phyloP scores from a whole-genome alignment of 2,113 vertebrate genomes.

The Raja brachyura region DNA sequence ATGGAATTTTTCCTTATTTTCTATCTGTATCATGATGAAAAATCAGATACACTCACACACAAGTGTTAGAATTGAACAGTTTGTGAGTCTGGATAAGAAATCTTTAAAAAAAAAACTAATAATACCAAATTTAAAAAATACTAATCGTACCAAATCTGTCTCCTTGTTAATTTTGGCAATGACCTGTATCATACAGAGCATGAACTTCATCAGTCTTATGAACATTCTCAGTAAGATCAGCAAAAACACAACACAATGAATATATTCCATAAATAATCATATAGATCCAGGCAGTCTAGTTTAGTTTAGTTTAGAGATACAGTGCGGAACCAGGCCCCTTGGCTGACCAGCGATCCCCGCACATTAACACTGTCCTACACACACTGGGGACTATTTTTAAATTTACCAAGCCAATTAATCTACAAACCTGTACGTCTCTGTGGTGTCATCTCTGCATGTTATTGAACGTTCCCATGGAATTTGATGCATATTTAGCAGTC shows the following conservation, averaged over 20 bases:
- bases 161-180: constrained; percentile 31
- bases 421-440: too few species aligned
- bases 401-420: too few species aligned
- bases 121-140: too few species aligned
- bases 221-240: neutral
- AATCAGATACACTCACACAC: neutral
- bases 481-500: neutral
- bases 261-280: neutral
- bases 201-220: neutral
- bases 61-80: neutral
- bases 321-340: too few species aligned
- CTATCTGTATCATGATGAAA: neutral
- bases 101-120: neutral
- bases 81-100: neutral
- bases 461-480: neutral
- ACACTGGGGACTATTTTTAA: too few species aligned
- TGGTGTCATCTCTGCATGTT: neutral
- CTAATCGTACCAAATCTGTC: constrained; percentile 21
- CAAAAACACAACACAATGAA: constrained; percentile 13
- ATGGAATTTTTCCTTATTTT: neutral
- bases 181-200: neutral
- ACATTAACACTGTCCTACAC: too few species aligned
- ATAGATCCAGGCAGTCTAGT: too few species aligned
- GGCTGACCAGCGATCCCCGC: too few species aligned
- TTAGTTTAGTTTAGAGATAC: too few species aligned